Percentiles rank a stretch among this genome's conserved stretches.
Conservation (phyloP, 2,888 invertebrate genomes). For the Gandaritis pyraliata region DNA sequence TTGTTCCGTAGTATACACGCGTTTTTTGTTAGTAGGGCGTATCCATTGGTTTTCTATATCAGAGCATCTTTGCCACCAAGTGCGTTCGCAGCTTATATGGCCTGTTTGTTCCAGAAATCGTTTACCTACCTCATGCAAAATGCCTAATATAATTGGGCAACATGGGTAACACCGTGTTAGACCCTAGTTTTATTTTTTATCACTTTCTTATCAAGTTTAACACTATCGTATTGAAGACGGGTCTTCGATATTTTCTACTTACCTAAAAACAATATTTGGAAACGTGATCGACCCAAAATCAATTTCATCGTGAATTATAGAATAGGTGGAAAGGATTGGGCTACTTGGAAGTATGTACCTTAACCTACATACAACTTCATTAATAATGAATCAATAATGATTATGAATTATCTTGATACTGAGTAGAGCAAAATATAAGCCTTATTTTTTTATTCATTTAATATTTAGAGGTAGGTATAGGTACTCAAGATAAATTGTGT, state of each 20-base stretch:
- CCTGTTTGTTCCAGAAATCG: no score
- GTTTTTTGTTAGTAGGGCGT: no score
- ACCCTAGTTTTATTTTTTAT: slow-evolving; percentile 7
- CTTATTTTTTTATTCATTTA: no score
- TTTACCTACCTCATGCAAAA: no score
- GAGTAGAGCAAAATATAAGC: no score
- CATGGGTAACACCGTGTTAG: not conserved
- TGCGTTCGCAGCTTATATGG: no score
- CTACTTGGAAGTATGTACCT: not conserved
- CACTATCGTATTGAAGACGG: not conserved
- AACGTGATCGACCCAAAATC: slow-evolving; percentile 15
- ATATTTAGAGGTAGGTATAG: no score
- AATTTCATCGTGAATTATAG: slow-evolving; percentile 25
- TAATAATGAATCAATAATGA: not conserved
- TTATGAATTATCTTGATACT: not conserved
- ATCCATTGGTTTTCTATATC: no score
- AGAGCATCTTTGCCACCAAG: no score
- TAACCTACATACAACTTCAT: not conserved
- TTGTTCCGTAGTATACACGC: no score
- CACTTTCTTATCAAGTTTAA: slow-evolving; percentile 4
- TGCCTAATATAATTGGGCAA: no score
- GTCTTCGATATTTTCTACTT: not conserved
- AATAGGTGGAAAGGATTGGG: slow-evolving; percentile 18
- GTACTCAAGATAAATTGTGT: no score
- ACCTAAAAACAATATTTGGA: slow-evolving; percentile 19